phyloP scores from a whole-genome alignment of 1,140 invertebrate species.

The Trichoplusia ni region DNA sequence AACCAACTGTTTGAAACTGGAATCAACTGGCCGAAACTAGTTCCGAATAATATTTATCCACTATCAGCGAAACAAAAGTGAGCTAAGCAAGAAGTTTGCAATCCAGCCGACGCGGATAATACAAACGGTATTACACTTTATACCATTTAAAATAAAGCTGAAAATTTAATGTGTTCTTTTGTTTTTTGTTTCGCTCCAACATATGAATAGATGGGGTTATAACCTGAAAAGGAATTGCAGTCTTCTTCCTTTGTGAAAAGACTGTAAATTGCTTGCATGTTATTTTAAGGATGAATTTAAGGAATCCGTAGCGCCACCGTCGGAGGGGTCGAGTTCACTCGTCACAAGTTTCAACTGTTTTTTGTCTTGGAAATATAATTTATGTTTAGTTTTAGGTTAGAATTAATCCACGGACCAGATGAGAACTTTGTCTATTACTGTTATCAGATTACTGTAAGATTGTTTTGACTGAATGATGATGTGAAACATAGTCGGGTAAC shows the following conservation, averaged over 20 bases:
- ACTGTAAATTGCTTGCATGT: conserved; percentile 13
- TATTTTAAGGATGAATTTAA: conserved; percentile 10
- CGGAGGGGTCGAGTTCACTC: conserved; percentile 14
- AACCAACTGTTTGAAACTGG: conserved; percentile 50
- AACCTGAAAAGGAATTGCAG: conserved; percentile 27
- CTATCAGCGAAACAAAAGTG: conserved; percentile 53
- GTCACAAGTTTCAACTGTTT: conserved; percentile 3
- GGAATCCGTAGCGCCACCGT: background rate
- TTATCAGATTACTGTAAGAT: conserved; percentile 12
- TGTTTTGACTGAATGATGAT: too few relatives aligned
- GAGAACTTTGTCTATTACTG: conserved; percentile 4
- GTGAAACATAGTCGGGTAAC: too few relatives aligned
- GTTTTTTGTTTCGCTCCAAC: conserved; percentile 39
- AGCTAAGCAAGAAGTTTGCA: conserved; percentile 48
- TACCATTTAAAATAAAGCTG: background rate
- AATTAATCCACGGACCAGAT: conserved; percentile 3
- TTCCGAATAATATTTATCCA: conserved; percentile 66
- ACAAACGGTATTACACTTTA: conserved; percentile 34
- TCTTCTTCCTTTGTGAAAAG: conserved; percentile 15
- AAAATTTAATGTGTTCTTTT: background rate
- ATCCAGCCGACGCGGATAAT: conserved; percentile 24
- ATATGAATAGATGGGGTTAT: conserved; percentile 35
- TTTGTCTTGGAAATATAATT: conserved; percentile 20
- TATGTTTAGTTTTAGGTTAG: conserved; percentile 5
- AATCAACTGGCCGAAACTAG: conserved; percentile 59